phyloP scores from a whole-genome alignment of 2,113 vertebrate genomes.

The Butorides virescens region DNA sequence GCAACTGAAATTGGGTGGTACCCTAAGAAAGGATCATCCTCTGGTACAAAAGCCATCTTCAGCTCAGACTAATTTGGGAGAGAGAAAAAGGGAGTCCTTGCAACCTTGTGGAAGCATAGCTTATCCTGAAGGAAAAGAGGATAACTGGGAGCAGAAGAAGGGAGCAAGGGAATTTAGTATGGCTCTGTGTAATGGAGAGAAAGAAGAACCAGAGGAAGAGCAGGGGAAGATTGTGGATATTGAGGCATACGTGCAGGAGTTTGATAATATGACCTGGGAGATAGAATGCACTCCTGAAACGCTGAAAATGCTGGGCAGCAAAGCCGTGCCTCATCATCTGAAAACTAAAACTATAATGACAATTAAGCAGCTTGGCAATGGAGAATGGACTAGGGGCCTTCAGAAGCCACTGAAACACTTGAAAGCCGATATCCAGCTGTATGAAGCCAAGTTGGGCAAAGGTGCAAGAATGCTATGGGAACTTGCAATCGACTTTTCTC shows the following conservation, averaged over 20 bases:
- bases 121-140: neutral
- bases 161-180: neutral
- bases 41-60: neutral
- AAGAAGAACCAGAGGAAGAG: conserved; percentile 21
- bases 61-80: neutral
- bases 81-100: neutral
- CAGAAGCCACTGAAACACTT: conserved; percentile 76
- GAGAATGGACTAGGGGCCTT: conserved; percentile 77
- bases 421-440: conserved; percentile 77
- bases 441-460: conserved; percentile 80
- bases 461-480: conserved; percentile 83
- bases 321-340: conserved; percentile 68
- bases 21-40: neutral
- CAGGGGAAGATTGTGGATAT: conserved; percentile 21
- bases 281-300: conserved; percentile 81
- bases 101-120: neutral
- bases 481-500: conserved; percentile 82
- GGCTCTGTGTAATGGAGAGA: neutral
- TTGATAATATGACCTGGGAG: conserved; percentile 85
- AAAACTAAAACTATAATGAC: conserved; percentile 75
- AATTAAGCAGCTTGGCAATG: conserved; percentile 78
- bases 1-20: neutral
- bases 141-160: neutral
- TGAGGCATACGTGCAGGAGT: conserved; percentile 71
- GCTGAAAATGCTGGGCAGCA: conserved; percentile 76